Base-by-base conservation (phyloP, 1,140 invertebrate species). In the Stratiolaelaps scimitus region DNA sequence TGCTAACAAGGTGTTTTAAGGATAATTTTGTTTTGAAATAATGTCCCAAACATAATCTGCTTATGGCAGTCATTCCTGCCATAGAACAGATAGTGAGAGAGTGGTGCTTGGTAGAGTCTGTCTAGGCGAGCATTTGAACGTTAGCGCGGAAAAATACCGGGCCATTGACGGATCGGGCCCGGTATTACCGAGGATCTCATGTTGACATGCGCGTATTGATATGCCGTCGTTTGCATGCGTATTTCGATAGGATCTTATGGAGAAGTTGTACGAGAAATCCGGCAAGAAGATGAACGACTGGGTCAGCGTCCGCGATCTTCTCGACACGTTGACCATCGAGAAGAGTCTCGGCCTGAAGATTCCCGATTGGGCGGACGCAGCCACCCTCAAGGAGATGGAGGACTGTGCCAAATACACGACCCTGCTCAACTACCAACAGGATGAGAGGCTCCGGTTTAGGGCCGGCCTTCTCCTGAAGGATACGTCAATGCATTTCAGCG, bases 211-310 rank as follows among this genome's bases (percentile, higher is more conserved):
- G 10, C 10, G 10, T 4, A 40, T 4, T 40, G 34, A 40, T 6
- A 40, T 6, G 34, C 10, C 10, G 10, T 40, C 10, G 4, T 40
- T 10, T 40, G 10, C 10, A 40, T 40, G 10, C 10, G 34, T 40
- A 40, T 40, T 40, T 40, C 34, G 34, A 26, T 34, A 60, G 53
- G 53, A 60, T 23, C 53, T 60, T 17, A 60, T 60, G 53, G 17
- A n/a, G 15, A 60, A 60, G 15, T 34, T 60, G 15, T 13, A 60
- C 4, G 23, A 60, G 34, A 60, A 60, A 13, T 60, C 53, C 23
- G 53, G 53, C 2, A 60, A 60, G 53, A 60, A 60, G 34, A 60
- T 60, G 53, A 60, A 60, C 26, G 53, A 60, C 10, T 60, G 53
- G 53, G 53, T 60, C 23, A 60, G 53, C 34, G 53, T 60, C 2